phyloP scores from a whole-genome alignment of 64 coral and sea anemone genomes.

The Acropora yongei region DNA sequence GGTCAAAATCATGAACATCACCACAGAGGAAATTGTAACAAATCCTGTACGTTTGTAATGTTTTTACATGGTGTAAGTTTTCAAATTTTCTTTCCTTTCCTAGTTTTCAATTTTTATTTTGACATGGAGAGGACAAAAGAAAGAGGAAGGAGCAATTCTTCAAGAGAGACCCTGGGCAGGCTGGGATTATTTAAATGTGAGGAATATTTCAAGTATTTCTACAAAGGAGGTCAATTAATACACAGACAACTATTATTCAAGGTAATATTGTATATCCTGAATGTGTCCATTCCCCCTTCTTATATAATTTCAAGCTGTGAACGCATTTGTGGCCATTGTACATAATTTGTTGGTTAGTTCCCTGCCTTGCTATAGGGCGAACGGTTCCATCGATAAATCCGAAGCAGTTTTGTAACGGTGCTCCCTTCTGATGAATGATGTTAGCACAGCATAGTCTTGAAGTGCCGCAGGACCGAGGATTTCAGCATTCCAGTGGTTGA shows the following conservation, averaged over 20 bases:
- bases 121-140: background rate
- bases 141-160: no score
- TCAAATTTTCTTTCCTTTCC: no score
- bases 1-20: background rate
- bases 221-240: no score
- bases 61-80: no score
- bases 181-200: no score
- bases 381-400: no score
- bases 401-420: no score
- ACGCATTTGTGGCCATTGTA: conserved; percentile 22
- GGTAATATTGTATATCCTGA: no score
- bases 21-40: background rate
- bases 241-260: no score
- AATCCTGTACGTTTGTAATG: background rate
- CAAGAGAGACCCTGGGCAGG: no score
- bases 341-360: conserved; percentile 4
- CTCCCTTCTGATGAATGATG: background rate
- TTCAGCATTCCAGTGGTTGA: conserved; percentile 38
- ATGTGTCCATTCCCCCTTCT: no score
- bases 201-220: no score
- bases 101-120: background rate
- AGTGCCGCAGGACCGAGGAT: conserved; percentile 21
- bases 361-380: background rate
- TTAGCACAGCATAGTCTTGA: background rate
- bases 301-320: conserved; percentile 8